Evolutionary conservation across 2,113 vertebrate species (phyloP).

Genomic region (Abramis brama): DNA sequence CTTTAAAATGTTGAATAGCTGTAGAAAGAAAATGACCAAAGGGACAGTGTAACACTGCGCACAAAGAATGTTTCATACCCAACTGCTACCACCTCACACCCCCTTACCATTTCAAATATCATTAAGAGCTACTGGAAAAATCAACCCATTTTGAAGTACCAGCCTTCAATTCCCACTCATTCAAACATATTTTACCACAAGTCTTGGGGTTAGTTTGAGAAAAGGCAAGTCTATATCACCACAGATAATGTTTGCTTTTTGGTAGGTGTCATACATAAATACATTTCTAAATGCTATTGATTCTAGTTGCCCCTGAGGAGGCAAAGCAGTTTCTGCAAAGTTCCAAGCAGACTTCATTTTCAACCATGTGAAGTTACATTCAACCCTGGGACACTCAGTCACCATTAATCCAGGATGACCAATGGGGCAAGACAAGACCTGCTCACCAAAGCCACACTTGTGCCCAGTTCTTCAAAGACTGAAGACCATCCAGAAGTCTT

Average conservation of each 20-base stretch:
- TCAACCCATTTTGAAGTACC: constrained; percentile 66
- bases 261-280: constrained; percentile 68
- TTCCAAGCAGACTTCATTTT: constrained; percentile 53
- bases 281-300: constrained; percentile 67
- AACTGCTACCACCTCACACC: not conserved
- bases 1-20: not conserved
- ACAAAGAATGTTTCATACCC: constrained; percentile 21
- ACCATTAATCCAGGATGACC: constrained; percentile 31
- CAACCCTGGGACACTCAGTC: constrained; percentile 50
- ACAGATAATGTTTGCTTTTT: constrained; percentile 65
- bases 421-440: constrained; percentile 34
- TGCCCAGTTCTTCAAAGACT: constrained; percentile 35
- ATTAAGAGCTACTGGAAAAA: constrained; percentile 46
- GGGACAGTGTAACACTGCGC: constrained; percentile 41
- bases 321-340: constrained; percentile 59
- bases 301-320: constrained; percentile 57
- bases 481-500: not conserved
- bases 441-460: constrained; percentile 34
- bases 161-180: constrained; percentile 67
- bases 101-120: constrained; percentile 16
- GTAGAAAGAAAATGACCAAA: constrained; percentile 13
- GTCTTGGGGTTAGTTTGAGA: constrained; percentile 28
- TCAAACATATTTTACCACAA: constrained; percentile 52
- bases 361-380: constrained; percentile 61
- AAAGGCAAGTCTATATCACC: constrained; percentile 59